Evolutionary conservation across 2,797 vertebrate species (phyloP).

Genomic region (Knipowitschia caucasica): DNA sequence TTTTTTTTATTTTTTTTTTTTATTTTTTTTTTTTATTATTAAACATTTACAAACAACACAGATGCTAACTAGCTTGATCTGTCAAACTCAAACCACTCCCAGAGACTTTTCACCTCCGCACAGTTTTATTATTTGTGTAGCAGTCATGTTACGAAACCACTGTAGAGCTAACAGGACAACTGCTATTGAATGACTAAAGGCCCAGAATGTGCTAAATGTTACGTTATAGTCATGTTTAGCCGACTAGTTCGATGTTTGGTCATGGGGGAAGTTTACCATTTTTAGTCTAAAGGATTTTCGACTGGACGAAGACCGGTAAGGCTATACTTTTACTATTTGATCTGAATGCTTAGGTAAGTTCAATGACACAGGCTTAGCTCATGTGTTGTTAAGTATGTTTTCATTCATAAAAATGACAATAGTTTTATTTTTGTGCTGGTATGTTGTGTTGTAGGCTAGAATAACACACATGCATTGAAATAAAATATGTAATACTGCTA

Average conservation of each 20-base stretch:
- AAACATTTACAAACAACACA: no score
- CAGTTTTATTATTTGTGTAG: neutral
- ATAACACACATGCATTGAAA: no score
- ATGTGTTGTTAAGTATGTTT: neutral
- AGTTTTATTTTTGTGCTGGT: neutral
- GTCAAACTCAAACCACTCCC: slow-evolving; percentile 23
- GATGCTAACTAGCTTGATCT: slow-evolving; percentile 4
- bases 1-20: no score
- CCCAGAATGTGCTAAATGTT: neutral
- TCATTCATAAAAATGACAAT: neutral
- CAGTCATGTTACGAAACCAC: slow-evolving; percentile 34
- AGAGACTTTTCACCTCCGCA: slow-evolving; percentile 7
- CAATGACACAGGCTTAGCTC: neutral
- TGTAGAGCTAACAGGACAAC: slow-evolving; percentile 2
- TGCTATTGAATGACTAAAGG: slow-evolving; percentile 16
- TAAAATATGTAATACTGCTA: no score
- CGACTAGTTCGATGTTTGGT: slow-evolving; percentile 41
- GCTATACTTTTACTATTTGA: neutral
- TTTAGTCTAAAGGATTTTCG: slow-evolving; percentile 40
- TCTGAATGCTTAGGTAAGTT: no score
- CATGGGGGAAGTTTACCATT: slow-evolving; percentile 43
- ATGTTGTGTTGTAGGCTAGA: neutral
- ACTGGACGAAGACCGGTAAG: slow-evolving; percentile 51
- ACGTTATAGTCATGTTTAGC: neutral
- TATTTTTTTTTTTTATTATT: no score